Evolutionary conservation across 2,113 vertebrate genomes (phyloP), one percentile per base, ranked within the genome.

Genomic region (Spea multiplicata): DNA sequence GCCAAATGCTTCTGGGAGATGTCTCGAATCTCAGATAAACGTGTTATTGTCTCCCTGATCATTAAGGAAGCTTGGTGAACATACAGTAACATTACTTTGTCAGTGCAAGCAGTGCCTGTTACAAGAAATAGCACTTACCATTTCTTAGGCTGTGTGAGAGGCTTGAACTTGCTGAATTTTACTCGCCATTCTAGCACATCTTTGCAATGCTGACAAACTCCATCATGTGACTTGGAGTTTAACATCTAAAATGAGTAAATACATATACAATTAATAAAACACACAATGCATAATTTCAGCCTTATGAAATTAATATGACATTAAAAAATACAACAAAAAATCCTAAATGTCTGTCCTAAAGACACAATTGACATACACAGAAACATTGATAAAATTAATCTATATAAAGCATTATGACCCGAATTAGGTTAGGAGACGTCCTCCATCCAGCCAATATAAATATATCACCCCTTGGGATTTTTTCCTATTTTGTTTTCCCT

Each of bases 131-230:
- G 6, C 72, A 91, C 94, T 95, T 64, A 99, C 97, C 97, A 99
- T 90, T 96, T 99, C 70, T 90, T 91, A 49, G 95, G 90, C 75
- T 97, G 94, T 78, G 95, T 93, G 55, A 99, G 86, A 5, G 89
- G 78, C 72, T 98, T 99, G 78, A 97, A 99, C 83, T 99, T 99
- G 89, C 87, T 96, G 86, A 95, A 99, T 84, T 96, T 97, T 46
- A 99, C 94, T 83, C 95, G 95, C 97, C 97, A 99, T 78, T 98
- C 96, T 75, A 99, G 89, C 76, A 99, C 90, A 53, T 86, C 95
- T 82, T 96, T 98, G 82, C 96, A 99, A 55, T 76, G 95, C 70
- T 93, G 93, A 85, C 96, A 99, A 2, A 99, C 90, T 66, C 97
- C 97, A 78, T 95, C 92, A 17, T 98, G 97, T 84, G 92, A 86